These are phyloP conservation scores for Callaeas wilsoni DNA, from an alignment of 2,113 vertebrate genomes.

Conservation along the genomic window DNA sequence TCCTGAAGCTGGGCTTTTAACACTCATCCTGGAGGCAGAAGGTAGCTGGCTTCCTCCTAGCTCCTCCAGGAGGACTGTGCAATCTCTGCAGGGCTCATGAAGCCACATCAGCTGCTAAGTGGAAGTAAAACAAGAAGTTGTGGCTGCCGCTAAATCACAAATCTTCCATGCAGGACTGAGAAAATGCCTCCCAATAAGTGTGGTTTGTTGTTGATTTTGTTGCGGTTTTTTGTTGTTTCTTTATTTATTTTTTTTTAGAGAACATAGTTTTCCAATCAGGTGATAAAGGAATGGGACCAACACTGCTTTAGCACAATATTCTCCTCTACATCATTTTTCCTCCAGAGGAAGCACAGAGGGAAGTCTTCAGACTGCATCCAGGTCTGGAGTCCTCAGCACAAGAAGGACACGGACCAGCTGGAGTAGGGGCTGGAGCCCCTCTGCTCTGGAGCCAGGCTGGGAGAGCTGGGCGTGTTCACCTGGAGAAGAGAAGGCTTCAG, in stretches of 20 bases:
- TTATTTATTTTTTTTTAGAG: not conserved
- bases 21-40: not conserved
- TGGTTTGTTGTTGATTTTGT: not conserved
- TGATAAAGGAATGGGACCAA: not conserved
- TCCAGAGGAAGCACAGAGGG: not conserved
- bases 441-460: not conserved
- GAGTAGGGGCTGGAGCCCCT: not conserved
- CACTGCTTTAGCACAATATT: not conserved
- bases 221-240: not conserved
- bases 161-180: not conserved
- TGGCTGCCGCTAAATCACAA: not conserved
- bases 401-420: rapidly evolving
- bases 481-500: not conserved
- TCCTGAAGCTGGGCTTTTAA: not conserved
- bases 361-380: not conserved
- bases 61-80: not conserved
- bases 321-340: not conserved
- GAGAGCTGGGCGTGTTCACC: not conserved
- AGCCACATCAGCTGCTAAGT: not conserved
- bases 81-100: not conserved
- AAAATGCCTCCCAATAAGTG: not conserved
- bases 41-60: too few species aligned
- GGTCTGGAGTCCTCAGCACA: not conserved
- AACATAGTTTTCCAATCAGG: not conserved
- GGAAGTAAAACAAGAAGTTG: not conserved